Percentiles rank a stretch among this genome's conserved stretches.
These are phyloP conservation scores for Cryptus armator DNA, from an alignment of 2,888 invertebrate genomes.

Conservation along the genomic window DNA sequence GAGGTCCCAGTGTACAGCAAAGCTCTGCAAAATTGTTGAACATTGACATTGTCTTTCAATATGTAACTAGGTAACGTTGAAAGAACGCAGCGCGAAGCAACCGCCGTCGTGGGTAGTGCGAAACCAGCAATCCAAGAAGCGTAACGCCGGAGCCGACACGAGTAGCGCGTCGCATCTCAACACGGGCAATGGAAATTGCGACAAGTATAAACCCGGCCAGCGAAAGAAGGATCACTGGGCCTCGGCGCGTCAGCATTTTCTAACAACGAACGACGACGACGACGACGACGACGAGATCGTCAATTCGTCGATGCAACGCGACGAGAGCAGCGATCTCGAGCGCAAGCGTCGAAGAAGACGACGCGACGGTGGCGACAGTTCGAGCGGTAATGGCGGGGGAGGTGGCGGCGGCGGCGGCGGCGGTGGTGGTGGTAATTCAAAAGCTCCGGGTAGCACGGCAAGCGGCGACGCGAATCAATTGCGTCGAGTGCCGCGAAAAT, in stretches of 20 bases:
- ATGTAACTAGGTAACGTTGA: constrained; percentile 80
- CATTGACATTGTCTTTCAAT: constrained; percentile 6
- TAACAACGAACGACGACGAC: constrained; percentile 76
- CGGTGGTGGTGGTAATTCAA: constrained; percentile 17
- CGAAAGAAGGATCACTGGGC: constrained; percentile 84
- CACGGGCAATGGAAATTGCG: constrained; percentile 75
- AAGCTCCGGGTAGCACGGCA: constrained; percentile 51
- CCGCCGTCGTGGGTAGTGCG: constrained; percentile 80
- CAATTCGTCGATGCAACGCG: constrained; percentile 67
- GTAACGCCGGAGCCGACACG: constrained; percentile 77
- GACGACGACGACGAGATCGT: constrained; percentile 76
- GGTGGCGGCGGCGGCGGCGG: constrained; percentile 13
- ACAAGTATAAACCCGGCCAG: constrained; percentile 77
- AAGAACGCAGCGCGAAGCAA: constrained; percentile 81
- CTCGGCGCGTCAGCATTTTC: constrained; percentile 82
- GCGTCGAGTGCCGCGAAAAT: constrained; percentile 80
- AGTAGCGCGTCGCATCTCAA: constrained; percentile 76
- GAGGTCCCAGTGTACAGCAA: neutral
- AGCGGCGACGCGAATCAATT: constrained; percentile 71
- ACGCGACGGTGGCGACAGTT: constrained; percentile 70
- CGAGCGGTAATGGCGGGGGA: constrained; percentile 52
- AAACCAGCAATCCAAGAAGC: constrained; percentile 79
- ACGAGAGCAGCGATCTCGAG: constrained; percentile 76
- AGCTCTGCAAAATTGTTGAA: neutral
- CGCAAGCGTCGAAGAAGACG: constrained; percentile 77